A percentile compares a stretch with the other conserved stretches of the same genome.
phyloP scores from a whole-genome alignment of 2,797 vertebrate genomes.

The Manis javanica region DNA sequence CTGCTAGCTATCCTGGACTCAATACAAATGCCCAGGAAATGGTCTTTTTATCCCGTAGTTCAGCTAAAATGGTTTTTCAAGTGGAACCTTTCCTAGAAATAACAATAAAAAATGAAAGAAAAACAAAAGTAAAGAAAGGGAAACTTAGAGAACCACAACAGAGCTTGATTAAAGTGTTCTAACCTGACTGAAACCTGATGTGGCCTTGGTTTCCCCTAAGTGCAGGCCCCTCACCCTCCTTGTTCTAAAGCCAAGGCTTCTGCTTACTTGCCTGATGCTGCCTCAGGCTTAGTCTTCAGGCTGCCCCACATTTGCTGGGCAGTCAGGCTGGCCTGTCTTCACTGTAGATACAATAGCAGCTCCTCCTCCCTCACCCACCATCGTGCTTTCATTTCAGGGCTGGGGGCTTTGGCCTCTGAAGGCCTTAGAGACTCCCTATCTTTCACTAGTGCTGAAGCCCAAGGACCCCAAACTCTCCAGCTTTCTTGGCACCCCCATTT shows the following conservation, averaged over 20 bases:
- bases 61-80: constrained; percentile 66
- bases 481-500: not conserved
- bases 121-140: constrained; percentile 54
- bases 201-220: not conserved
- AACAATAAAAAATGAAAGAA: constrained; percentile 64
- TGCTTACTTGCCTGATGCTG: not conserved
- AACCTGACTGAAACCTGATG: not conserved
- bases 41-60: constrained; percentile 44
- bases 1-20: constrained; percentile 4
- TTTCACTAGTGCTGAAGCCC: not conserved
- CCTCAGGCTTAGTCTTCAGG: fast-evolving
- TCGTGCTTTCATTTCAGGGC: not conserved
- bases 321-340: not conserved
- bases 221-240: not conserved
- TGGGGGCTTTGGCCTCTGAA: not conserved
- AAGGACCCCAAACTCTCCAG: not conserved
- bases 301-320: not conserved
- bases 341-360: not conserved
- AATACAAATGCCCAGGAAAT: constrained; percentile 31
- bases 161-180: not conserved
- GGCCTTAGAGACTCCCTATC: not conserved
- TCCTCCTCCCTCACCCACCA: fast-evolving
- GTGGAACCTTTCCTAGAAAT: constrained; percentile 64
- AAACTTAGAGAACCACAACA: not conserved
- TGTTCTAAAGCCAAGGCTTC: not conserved